Base-by-base conservation (phyloP, 2,888 invertebrate genomes). In the Pinctada fucata region DNA sequence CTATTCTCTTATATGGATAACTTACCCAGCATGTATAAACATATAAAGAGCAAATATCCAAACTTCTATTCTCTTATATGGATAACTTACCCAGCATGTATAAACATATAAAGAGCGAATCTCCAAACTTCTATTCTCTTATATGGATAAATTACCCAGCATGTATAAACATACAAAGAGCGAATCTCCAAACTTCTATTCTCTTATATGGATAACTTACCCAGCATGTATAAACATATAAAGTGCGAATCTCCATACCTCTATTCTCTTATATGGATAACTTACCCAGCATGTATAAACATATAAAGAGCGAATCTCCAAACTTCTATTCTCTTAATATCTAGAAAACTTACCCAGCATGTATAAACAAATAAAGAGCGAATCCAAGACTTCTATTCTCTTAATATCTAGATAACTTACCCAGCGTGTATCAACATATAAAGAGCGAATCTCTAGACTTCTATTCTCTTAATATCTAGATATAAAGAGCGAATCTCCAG, bases 11-110 rank as follows among this genome's bases (percentile, higher is more conserved):
- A n/a, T n/a, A n/a, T n/a, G n/a, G n/a, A n/a, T n/a, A n/a, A n/a
- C n/a, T n/a, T n/a, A n/a, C n/a, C n/a, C 97, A 82, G 97, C 97
- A 93, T 98, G 98, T 89, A 98, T 95, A 90, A 97, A 95, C 95
- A 97, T 97, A 94, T 98, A 98, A 88, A 97, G 95, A 88, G 97
- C 94, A 93, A 97, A 98, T 92, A 98, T 95, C 98, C 98, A 98
- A 86, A 98, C 94, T 93, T 98, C 97, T 80, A 95, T 94, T n/a
- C n/a, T n/a, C n/a, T n/a, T n/a, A n/a, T n/a, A n/a, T n/a, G n/a
- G n/a, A n/a, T n/a, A n/a, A n/a, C n/a, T n/a, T n/a, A n/a, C n/a
- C n/a, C 97, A 82, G 97, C 97, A 93, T 98, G 98, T 89, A 98
- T 95, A 90, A 97, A 95, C 95, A 97, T 97, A 94, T 98, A 98